phyloP scores from a whole-genome alignment of 2,113 vertebrate species.

The Lethenteron camtschaticum region DNA sequence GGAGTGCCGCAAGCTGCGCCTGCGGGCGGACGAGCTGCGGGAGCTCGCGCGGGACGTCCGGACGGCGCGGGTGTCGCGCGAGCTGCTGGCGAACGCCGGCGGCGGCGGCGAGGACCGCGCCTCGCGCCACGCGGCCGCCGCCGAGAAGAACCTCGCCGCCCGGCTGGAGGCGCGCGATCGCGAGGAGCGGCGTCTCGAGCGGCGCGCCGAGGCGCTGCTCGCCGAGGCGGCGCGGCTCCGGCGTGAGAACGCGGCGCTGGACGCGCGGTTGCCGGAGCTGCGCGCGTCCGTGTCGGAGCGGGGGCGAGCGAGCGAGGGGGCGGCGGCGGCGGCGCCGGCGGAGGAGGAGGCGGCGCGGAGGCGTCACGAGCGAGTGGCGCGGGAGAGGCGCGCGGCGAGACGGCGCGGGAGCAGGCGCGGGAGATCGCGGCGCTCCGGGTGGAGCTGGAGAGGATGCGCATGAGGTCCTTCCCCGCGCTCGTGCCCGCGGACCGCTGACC shows the following conservation, averaged over 20 bases:
- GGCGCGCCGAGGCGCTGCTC: too few relatives aligned
- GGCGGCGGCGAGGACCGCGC: too few relatives aligned
- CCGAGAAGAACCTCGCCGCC: too few relatives aligned
- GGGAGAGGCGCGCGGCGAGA: conserved; percentile 26
- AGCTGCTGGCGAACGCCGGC: conserved; percentile 21
- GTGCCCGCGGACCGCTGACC: conserved; percentile 18
- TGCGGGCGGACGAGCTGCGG: conserved; percentile 53
- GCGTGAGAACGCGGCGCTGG: conserved; percentile 22
- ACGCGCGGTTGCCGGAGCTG: conserved; percentile 30
- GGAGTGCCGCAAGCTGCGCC: conserved; percentile 53
- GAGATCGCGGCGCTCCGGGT: conserved; percentile 28
- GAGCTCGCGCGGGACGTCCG: conserved; percentile 46
- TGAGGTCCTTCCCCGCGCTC: conserved; percentile 35
- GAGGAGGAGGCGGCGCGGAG: conserved; percentile 17
- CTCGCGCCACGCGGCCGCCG: too few relatives aligned
- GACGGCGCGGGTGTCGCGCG: conserved; percentile 39
- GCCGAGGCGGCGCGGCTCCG: too few relatives aligned
- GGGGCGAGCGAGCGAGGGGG: conserved; percentile 8
- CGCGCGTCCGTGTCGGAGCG: conserved; percentile 41
- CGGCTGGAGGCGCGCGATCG: too few relatives aligned
- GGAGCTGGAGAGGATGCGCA: conserved; percentile 34
- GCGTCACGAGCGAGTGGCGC: conserved; percentile 29
- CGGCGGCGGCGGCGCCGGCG: conserved; percentile 13
- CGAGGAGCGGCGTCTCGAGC: too few relatives aligned
- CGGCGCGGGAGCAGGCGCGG: conserved; percentile 28